Evolutionary conservation across 2,888 invertebrate species (phyloP), one percentile per base, ranked within the genome.

Genomic region (Acanthopleura granulata): DNA sequence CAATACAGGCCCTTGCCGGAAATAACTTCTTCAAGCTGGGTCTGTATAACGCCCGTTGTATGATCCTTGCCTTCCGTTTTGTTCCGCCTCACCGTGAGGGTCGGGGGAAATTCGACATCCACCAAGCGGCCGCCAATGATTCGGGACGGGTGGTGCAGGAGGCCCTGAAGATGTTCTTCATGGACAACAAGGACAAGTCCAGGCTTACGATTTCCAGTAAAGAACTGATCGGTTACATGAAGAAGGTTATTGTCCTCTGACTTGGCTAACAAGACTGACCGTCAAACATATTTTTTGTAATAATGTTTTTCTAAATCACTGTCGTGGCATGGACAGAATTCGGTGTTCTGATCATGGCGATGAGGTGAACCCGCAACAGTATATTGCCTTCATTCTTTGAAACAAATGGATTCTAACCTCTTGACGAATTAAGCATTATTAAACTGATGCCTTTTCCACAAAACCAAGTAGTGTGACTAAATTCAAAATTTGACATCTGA

Each of bases 51-150:
- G 85, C 84, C 0, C 79, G 80, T 25, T 83, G 85, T 74, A 79
- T 83, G 66, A 75, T 87, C 14, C 79, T 82, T 49, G 86, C 87
- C 16, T 86, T 84, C 75, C 82, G 87, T 27, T 86, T 86, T 75
- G 77, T 78, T 1, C 62, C 74, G 18, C 75, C 80, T 0, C 74
- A 77, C 62, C 62, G 75, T 0, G 62, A 62, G 9, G 22, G 30
- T 0, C 72, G 29, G 27, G 6, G 73, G 61, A 40, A 71, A 29
- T 15, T 25, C n/a, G 50, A 72, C 29, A 40, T 61, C 40, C 25
- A 25, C 62, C 80, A 83, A 27, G 86, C 83, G 0, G 82, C 81
- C n/a, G 85, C 85, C 12, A 77, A 75, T 0, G 87, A 86, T 72
- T 83, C 85, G 9, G 85, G 83, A 9, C 57, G 49, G 30, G 79